phyloP scores from a whole-genome alignment of 2,113 vertebrate species.

The Dasypus novemcinctus region DNA sequence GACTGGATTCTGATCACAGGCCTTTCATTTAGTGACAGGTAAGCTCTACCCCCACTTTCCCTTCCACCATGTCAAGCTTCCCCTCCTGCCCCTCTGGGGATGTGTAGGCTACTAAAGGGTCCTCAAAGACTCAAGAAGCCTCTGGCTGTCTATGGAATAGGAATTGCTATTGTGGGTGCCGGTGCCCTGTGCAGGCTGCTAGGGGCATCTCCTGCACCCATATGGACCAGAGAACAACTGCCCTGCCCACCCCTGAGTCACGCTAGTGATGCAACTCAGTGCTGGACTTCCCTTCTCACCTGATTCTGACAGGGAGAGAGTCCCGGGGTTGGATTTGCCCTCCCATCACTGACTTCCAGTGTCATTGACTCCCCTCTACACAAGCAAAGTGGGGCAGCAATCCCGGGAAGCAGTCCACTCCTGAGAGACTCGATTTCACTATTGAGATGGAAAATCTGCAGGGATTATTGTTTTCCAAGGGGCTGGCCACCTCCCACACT shows the following conservation, averaged over 20 bases:
- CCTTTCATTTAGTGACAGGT: not conserved
- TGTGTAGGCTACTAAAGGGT: not conserved
- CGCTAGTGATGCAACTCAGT: too few relatives aligned
- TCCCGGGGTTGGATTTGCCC: not conserved
- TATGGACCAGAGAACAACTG: too few relatives aligned
- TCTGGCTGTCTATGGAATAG: not conserved
- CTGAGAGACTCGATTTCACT: constrained; percentile 66
- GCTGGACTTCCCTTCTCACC: not conserved
- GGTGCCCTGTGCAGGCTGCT: not conserved
- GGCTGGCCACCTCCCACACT: constrained; percentile 62
- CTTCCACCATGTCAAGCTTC: rapidly evolving
- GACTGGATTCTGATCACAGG: not conserved
- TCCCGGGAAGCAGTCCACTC: not conserved
- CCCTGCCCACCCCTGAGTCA: not conserved
- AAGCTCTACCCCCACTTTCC: not conserved
- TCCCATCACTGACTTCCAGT: not conserved
- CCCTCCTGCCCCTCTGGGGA: not conserved
- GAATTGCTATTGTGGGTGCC: not conserved
- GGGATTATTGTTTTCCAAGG: constrained; percentile 78
- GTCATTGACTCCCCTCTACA: not conserved
- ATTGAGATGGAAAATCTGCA: constrained; percentile 82
- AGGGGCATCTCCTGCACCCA: not conserved
- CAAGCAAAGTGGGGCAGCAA: constrained; percentile 28
- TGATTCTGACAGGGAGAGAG: not conserved
- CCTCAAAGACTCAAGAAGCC: not conserved